Conservation (phyloP, 2,113 vertebrate species). For the Ochotona curzoniae region DNA sequence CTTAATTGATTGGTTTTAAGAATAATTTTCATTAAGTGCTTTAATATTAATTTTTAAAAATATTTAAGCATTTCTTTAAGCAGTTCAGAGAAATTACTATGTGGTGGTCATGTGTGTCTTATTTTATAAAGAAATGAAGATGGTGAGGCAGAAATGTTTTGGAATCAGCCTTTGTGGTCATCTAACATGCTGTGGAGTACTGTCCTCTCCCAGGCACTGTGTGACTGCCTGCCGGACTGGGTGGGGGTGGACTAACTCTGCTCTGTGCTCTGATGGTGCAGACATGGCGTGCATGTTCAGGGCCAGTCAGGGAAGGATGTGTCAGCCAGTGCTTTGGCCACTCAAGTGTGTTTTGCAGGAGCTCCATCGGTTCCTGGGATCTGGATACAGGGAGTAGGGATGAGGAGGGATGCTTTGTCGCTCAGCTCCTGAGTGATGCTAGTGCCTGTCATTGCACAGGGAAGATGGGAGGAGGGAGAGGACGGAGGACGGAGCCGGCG, state of each 20-base stretch:
- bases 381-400: not conserved
- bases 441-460: not conserved
- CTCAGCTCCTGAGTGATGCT: not conserved
- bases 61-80: slow-evolving; percentile 63
- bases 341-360: not conserved
- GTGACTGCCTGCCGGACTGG: not conserved
- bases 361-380: not conserved
- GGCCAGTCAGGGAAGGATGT: too few species aligned
- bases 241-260: not conserved
- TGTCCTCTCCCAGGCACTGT: not conserved
- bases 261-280: not conserved
- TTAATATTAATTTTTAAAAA: slow-evolving; percentile 57
- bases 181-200: not conserved
- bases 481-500: too few species aligned
- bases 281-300: not conserved
- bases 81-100: slow-evolving; percentile 65
- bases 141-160: slow-evolving; percentile 8
- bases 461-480: not conserved
- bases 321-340: rapidly evolving
- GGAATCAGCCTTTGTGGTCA: slow-evolving; percentile 4
- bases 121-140: slow-evolving; percentile 57
- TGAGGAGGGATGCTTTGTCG: not conserved
- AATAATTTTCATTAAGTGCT: slow-evolving; percentile 65
- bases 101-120: slow-evolving; percentile 58
- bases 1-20: slow-evolving; percentile 57